Base-by-base conservation (phyloP, 2,797 vertebrate genomes). In the Pipistrellus kuhlii region DNA sequence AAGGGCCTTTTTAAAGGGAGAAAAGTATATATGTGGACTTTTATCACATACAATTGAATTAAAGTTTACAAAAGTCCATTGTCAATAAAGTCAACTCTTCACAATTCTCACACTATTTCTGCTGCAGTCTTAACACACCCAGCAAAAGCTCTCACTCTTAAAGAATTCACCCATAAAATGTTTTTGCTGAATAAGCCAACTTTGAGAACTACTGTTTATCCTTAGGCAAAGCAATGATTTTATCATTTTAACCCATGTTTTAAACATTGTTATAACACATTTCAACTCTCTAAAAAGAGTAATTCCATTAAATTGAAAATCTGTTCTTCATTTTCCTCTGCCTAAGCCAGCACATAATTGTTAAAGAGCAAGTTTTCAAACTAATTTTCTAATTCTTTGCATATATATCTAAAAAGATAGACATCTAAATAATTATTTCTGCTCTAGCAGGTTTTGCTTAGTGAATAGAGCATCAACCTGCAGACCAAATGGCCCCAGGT, bases 221-320 rank as follows among this genome's bases (percentile, higher is more conserved):
- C 12, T 64, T 85, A 81, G 21, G 21, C 38, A 66, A 66, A 82
- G 27, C 44, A 48, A 46, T 30, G 32, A 85, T 48, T 76, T 32
- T 32, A 68, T 86, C 55, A 8, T 71, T 88, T 85, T 57, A 88
- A 85, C 1, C 32, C 38, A n/a, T 32, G 17, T 73, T 86, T 82
- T 78, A 83, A 23, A 12, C 18, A 62, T 32, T 88, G 30, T 85
- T 62, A 41, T n/a, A 66, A 9, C n/a, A 53, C n/a, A 14, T 59
- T 78, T 87, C 53, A 90, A 41, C 8, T 80, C 46, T 48, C 81
- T 3, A 10, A 87, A 88, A 82, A 32, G 23, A 35, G 0, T 46
- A 73, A 73, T 84, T 68, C 35, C 20, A 76, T n/a, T 87, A 69
- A 41, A 69, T n/a, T 48, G 55, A 86, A 93, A 86, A 64, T 73